Evolutionary conservation across 2,888 invertebrate genomes (phyloP).

Genomic region (Sympetrum striolatum): DNA sequence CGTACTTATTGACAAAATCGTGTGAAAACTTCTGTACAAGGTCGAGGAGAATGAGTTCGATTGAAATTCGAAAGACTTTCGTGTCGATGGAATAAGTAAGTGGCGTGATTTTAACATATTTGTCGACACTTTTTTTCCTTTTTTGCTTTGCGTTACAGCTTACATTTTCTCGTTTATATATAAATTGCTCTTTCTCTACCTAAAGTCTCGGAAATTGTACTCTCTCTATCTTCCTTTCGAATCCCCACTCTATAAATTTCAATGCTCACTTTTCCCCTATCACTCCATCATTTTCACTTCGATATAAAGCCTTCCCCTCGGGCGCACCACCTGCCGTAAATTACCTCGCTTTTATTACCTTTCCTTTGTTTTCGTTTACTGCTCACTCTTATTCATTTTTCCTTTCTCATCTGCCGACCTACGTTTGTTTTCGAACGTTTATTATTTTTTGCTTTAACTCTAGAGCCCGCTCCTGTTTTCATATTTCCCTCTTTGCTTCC

Average conservation of each 20-base stretch:
- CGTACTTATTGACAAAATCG: no score
- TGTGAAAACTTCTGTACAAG: no score
- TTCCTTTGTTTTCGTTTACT: background rate
- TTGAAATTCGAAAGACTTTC: no score
- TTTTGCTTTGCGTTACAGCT: no score
- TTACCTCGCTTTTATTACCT: background rate
- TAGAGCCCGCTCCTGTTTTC: background rate
- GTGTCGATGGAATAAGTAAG: no score
- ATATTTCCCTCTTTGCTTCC: background rate
- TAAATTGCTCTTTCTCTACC: no score
- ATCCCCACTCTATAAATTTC: background rate
- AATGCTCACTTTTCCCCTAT: background rate
- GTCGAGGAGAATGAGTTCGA: no score
- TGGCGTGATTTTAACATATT: no score
- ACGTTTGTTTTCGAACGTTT: background rate
- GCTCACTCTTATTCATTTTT: background rate
- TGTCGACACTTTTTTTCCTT: no score
- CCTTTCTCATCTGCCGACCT: background rate
- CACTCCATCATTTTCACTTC: background rate
- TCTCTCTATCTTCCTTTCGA: background rate
- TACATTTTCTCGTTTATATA: no score
- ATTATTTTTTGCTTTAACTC: background rate
- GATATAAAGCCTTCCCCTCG: background rate
- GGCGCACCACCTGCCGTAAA: background rate
- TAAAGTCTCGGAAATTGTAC: no score